Percentiles rank a stretch among this genome's conserved stretches.
These are phyloP conservation scores for Eutolmus rufibarbis DNA, from an alignment of 2,888 invertebrate genomes.

Conservation along the genomic window DNA sequence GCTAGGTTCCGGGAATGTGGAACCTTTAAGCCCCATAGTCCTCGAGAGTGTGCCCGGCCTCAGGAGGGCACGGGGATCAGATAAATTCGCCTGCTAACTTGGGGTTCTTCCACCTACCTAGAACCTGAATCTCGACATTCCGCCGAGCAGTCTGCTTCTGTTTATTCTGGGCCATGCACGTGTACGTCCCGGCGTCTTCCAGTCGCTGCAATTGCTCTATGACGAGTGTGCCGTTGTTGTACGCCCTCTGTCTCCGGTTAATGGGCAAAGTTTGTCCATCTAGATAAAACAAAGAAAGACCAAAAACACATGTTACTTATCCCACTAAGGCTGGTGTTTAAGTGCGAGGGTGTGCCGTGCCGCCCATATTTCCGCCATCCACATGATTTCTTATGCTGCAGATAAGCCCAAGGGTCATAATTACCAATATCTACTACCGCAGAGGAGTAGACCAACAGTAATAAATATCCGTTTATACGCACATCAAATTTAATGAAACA, in stretches of 20 bases:
- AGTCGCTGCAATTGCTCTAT: slow-evolving; percentile 85
- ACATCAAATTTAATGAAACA: not conserved
- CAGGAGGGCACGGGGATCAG: not conserved
- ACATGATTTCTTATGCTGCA: not conserved
- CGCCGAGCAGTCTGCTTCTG: slow-evolving; percentile 80
- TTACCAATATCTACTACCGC: not conserved
- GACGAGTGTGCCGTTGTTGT: slow-evolving; percentile 84
- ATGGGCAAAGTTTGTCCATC: slow-evolving; percentile 86
- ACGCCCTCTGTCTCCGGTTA: slow-evolving; percentile 85
- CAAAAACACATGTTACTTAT: slow-evolving; percentile 35
- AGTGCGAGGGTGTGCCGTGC: not conserved
- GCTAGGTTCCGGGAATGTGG: not conserved
- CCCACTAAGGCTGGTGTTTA: not conserved
- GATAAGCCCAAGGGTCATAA: not conserved
- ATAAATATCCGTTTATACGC: not conserved
- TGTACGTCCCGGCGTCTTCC: slow-evolving; percentile 89
- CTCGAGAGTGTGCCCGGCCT: not conserved
- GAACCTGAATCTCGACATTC: slow-evolving; percentile 77
- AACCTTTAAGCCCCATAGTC: not conserved
- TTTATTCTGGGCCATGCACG: slow-evolving; percentile 86
- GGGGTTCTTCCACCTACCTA: slow-evolving; percentile 64
- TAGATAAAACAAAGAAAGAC: slow-evolving; percentile 56
- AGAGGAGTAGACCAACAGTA: not conserved
- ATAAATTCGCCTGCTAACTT: slow-evolving; percentile 24
- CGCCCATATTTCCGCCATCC: not conserved